Evolutionary conservation across 2,888 invertebrate genomes (phyloP), one percentile per base, ranked within the genome.

Genomic region (Nipponacmea schrenckii): DNA sequence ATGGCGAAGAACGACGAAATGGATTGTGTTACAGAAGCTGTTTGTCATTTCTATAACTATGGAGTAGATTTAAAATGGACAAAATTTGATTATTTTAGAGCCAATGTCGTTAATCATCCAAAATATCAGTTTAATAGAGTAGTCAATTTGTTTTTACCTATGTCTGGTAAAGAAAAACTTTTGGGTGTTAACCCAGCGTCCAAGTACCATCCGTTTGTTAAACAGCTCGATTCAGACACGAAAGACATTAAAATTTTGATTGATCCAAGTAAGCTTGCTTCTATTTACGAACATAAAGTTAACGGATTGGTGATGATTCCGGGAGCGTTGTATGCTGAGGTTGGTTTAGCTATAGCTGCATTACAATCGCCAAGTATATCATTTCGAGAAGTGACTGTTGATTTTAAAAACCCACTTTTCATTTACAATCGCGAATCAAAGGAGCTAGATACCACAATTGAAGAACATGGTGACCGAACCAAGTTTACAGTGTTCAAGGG

Each of bases 291-390:
- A 12, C 82, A 82, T 67, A 64, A 70, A 17, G 66, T 80, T 2
- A 63, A 26, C 4, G 76, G 73, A 0, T 56, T 62, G 5, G 62
- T 76, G 26, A 62, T 81, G 10, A 73, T 81, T 12, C 81, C 79
- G 3, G 81, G 81, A 8, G 77, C 80, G 8, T 65, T 70, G 0
- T 78, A 77, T 70, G 77, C 72, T 2, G 81, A 81, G 62, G 71
- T 76, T 12, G 77, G 73, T 7, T 73, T 80, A 44, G 75, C 73
- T 27, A 67, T 77, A 15, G 77, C 72, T 20, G 26, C 65, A 1
- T 24, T 24, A 56, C n/a, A 56, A 15, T 56, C 56, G 10, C 24
- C 56, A 20, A 20, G 56, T 14, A 24, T 56, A 8, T 10, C 56
- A 24, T 56, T 56, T 24, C 20, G 24, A 56, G 56, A 56, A 24